A percentile compares a stretch with the other conserved stretches of the same genome.
Evolutionary conservation across 2,113 vertebrate species (phyloP).

Genomic region (Daphoenositta chrysoptera): DNA sequence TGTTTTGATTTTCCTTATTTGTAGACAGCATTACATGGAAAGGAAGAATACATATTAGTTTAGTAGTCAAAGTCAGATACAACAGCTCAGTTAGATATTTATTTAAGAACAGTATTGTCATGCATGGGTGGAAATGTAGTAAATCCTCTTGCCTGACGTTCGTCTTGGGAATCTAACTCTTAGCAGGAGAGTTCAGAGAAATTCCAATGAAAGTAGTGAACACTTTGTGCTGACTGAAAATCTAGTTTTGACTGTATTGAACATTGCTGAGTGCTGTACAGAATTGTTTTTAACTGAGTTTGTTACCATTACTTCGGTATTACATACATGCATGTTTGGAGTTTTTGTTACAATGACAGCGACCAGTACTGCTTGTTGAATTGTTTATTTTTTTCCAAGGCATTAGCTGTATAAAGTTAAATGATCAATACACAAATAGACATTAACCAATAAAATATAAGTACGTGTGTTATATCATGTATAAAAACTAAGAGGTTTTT

Average conservation of each 20-base stretch:
- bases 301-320: neutral
- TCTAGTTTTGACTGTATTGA: neutral
- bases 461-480: neutral
- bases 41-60: neutral
- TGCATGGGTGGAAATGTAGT: neutral
- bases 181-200: neutral
- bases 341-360: neutral
- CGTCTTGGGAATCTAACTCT: neutral
- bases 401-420: neutral
- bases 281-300: neutral
- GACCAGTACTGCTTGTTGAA: neutral
- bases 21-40: neutral
- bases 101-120: neutral
- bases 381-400: neutral
- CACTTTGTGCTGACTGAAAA: neutral
- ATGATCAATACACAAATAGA: neutral
- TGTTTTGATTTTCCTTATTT: neutral
- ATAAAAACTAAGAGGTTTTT: neutral
- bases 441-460: neutral
- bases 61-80: neutral
- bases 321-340: neutral
- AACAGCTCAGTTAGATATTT: neutral
- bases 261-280: neutral
- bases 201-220: neutral
- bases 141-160: neutral